phyloP scores from a whole-genome alignment of 2,888 invertebrate species.

The Acrobasis repandana region DNA sequence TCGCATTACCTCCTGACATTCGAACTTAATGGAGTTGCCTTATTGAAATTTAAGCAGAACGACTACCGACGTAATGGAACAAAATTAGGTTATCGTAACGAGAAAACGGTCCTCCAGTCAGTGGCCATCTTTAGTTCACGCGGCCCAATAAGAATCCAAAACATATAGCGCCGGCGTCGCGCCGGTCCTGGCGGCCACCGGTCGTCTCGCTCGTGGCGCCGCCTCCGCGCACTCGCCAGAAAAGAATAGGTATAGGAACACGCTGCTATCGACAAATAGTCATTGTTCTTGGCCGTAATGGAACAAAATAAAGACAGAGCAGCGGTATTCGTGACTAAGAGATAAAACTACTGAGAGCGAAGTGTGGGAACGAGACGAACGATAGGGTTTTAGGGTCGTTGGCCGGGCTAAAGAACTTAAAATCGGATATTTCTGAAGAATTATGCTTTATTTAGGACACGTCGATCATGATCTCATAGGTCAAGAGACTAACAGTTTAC shows the following conservation, averaged over 20 bases:
- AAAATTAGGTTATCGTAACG: slow-evolving; percentile 80
- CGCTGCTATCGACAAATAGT: slow-evolving; percentile 69
- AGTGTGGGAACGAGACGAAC: slow-evolving; percentile 59
- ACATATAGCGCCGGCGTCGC: slow-evolving; percentile 52
- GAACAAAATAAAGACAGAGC: slow-evolving; percentile 81
- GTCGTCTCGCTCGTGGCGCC: slow-evolving; percentile 56
- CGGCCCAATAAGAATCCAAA: slow-evolving; percentile 78
- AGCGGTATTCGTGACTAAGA: slow-evolving; percentile 81
- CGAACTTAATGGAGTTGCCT: slow-evolving; percentile 75
- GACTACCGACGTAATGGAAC: slow-evolving; percentile 70
- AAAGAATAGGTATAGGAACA: slow-evolving; percentile 66
- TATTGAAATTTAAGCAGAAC: slow-evolving; percentile 78
- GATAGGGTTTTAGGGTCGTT: slow-evolving; percentile 79
- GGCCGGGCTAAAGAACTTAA: slow-evolving; percentile 78
- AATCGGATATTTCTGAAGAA: slow-evolving; percentile 72
- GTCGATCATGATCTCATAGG: slow-evolving; percentile 53
- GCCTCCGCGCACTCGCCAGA: slow-evolving; percentile 44
- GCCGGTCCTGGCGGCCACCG: slow-evolving; percentile 43
- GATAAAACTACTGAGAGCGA: slow-evolving; percentile 56
- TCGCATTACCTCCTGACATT: slow-evolving; percentile 76
- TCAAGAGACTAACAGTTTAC: slow-evolving; percentile 38
- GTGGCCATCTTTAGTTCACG: slow-evolving; percentile 79
- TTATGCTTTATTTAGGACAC: slow-evolving; percentile 67
- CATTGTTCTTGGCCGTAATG: slow-evolving; percentile 81
- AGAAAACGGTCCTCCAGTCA: slow-evolving; percentile 74